phyloP scores from a whole-genome alignment of 1,140 invertebrate species.

The Battus philenor region DNA sequence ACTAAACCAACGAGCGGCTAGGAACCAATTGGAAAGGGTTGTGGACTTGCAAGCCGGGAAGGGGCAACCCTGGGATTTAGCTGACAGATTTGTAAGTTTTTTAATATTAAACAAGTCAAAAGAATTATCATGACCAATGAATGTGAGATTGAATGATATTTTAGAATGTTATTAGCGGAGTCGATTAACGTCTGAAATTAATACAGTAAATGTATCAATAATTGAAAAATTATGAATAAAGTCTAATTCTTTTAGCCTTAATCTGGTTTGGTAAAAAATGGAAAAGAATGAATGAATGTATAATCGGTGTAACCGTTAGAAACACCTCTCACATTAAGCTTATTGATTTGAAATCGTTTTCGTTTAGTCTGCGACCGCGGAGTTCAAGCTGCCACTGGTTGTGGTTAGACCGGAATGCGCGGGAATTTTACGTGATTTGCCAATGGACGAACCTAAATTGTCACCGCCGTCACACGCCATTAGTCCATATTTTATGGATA shows the following conservation, averaged over 20 bases:
- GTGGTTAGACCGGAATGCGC: conserved; percentile 80
- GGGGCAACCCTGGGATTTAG: conserved; percentile 76
- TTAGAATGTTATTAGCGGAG: no score
- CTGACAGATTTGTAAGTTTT: conserved; percentile 79
- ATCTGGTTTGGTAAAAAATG: no score
- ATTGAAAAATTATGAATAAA: no score
- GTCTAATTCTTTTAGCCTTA: no score
- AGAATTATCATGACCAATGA: conserved; percentile 13
- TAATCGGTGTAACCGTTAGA: no score
- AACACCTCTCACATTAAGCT: no score
- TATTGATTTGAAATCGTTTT: no score
- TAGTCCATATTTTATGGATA: conserved; percentile 83
- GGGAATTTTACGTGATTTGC: conserved; percentile 76
- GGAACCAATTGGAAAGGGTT: conserved; percentile 73
- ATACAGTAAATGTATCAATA: no score
- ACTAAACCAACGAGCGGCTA: conserved; percentile 73
- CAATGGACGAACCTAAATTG: conserved; percentile 76
- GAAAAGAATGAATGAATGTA: no score
- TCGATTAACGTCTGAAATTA: no score
- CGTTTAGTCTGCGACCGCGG: conserved; percentile 77
- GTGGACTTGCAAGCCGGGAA: conserved; percentile 77
- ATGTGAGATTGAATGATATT: neutral
- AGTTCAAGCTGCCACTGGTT: conserved; percentile 81
- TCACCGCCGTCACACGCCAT: conserved; percentile 74
- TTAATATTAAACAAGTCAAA: conserved; percentile 11